Base-by-base conservation (phyloP, 2,797 vertebrate genomes). In the Hemitrygon akajei region DNA sequence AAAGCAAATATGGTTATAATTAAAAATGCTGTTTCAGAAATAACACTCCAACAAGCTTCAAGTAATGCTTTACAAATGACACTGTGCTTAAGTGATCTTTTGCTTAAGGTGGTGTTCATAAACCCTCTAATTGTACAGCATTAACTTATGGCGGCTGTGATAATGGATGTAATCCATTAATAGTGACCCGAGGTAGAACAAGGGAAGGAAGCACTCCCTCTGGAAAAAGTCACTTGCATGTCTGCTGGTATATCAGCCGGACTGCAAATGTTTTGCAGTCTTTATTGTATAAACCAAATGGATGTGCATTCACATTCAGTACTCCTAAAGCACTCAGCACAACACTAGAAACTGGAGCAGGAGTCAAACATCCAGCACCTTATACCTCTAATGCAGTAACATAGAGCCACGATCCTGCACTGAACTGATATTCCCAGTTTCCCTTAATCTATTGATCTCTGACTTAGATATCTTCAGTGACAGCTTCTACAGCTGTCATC, bases 41-140 rank as follows among this genome's bases (percentile, higher is more conserved):
- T 47, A 93, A 73, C 76, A 37, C 91, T 47, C 2, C 40, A 75
- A 47, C 47, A 58, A 76, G 40, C 25, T 30, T 93, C 30, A 16
- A 93, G 71, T 76, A 76, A 93, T 93, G 40, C 76, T 75, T 75
- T 93, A 40, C 47, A 76, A 94, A 94, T 94, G 80, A 94, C 82
- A 89, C 73, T 47, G 91, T 81, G n/a, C 71, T 94, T 94, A 91
- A 94, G 94, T 82, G 93, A 94, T 94, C 82, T 94, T 34, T 91
- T 80, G 91, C 91, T 84, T 40, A 86, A 30, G 91, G 56, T 93
- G 73, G 82, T 91, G 73, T 77, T 93, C 76, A 89, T 94, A 84
- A 82, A 79, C 91, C 37, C 58, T 25, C 92, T 73, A 58, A 91
- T 76, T 27, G 16, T 37, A 84, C 25, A 16, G 37, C 58, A 25